Percentiles rank a stretch among this genome's conserved stretches.
Evolutionary conservation across 2,113 vertebrate species (phyloP).

Genomic region (Aythya baeri): DNA sequence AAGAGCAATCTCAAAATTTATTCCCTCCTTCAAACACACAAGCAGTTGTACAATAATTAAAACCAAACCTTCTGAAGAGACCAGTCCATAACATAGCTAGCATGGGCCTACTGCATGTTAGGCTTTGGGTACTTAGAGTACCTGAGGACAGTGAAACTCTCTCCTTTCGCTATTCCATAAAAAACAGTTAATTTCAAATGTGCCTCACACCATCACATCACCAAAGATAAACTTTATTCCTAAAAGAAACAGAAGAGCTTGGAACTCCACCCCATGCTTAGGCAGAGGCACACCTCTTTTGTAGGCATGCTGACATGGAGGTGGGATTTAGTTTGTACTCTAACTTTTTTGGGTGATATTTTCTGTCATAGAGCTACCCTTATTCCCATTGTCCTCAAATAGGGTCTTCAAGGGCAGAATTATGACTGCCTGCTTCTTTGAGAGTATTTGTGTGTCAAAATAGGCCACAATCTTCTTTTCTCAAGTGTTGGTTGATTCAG

Average conservation of each 20-base stretch:
- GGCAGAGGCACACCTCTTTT: not conserved
- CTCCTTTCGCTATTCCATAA: not conserved
- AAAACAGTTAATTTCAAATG: fast-evolving
- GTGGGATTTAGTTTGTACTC: not conserved
- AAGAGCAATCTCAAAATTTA: conserved; percentile 37
- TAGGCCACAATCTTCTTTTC: not conserved
- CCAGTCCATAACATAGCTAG: not conserved
- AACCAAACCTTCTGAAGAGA: conserved; percentile 18
- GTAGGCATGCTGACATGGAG: not conserved
- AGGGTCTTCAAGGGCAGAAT: not conserved
- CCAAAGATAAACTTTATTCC: not conserved
- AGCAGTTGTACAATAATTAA: not conserved
- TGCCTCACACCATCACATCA: fast-evolving
- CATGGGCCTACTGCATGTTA: not conserved
- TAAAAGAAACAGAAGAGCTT: not conserved
- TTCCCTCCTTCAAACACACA: conserved; percentile 25
- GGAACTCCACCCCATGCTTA: fast-evolving
- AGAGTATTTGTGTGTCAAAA: not conserved
- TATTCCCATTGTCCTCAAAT: not conserved
- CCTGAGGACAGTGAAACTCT: fast-evolving
- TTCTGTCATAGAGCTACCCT: not conserved
- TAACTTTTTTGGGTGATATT: not conserved
- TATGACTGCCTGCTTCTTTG: not conserved
- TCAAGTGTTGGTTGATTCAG: not conserved
- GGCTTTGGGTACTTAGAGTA: not conserved